Base-by-base conservation (phyloP, 2,113 vertebrate genomes). In the Alectura lathami region DNA sequence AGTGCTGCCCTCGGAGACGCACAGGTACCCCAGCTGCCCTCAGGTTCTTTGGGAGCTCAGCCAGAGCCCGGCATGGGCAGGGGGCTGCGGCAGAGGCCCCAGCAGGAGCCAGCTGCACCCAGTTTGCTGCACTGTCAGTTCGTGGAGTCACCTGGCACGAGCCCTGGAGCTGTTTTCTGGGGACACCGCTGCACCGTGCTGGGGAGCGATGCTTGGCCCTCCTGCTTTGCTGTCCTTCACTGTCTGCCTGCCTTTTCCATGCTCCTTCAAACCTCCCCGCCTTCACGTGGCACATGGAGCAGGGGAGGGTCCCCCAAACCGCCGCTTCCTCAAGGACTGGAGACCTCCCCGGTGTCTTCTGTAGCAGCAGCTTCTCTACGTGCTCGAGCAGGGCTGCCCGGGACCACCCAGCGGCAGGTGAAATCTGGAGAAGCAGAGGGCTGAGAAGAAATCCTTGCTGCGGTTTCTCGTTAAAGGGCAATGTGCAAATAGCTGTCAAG, bases 221-320 rank as follows among this genome's bases (percentile, higher is more conserved):
- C 38, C 30, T 83, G 24, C n/a, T 60, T 27, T 66, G 43, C 45
- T 40, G 23, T 40, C 32, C 57, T 72, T 50, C 15, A 6, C 69
- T 38, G 40, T 10, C 16, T 22, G 23, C 17, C 34, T 45, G 12
- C 43, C 29, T 59, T n/a, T 18, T 40, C 21, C 3, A 13, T 34
- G 32, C 32, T 64, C 48, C 70, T 91, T 70, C 63, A 51, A 76
- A 76, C 36, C 42, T 76, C 34, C 38, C 36, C 29, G 17, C 38
- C 30, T 4, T 83, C 12, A 11, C 0, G 0, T 32, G 27, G 36
- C 17, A 24, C 1, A 0, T 29, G 26, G 29, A 68, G 48, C 60
- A 74, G 29, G 64, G 47, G 6, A 26, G 11, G 6, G 13, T 69
- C 68, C 36, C 68, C 40, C 74, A 50, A 48, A 34, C 62, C 48